Base-by-base conservation (phyloP, 1,140 invertebrate species). In the Drosophila pseudoananassae region DNA sequence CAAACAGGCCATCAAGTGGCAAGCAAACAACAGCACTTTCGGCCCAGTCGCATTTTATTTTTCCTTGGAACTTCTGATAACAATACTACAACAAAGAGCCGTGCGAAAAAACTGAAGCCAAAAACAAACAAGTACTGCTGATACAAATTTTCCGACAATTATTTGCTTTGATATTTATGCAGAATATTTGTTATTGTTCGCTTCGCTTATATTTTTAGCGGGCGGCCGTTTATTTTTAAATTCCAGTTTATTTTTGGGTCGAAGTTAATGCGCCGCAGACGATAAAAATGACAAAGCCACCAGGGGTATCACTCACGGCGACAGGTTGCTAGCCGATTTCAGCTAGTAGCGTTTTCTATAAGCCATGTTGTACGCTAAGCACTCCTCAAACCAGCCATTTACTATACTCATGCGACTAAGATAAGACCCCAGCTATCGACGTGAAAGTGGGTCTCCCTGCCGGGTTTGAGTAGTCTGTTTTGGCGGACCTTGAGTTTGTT, bases 51-150 rank as follows among this genome's bases (percentile, higher is more conserved):
- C 38, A 54, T 56, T 52, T 69, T 65, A 63, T 74, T 87, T 73
- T 84, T 87, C 81, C 63, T 53, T 43, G 78, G 68, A 84, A 84
- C 54, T 70, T 72, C 73, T 70, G 81, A 84, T 84, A 84, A 81
- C 49, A 53, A 5, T 12, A 17, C 10, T 43, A 25, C 40, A 2
- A 20, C 20, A 3, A 20, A 20, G 20, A 20, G 20, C 20, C 20
- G 20, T 20, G 20, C 20, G 20, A 20, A 52, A 72, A 76, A 47
- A 53, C 49, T 61, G 49, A 58, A 71, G 57, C n/a, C 14, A 12
- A 43, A 43, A 14, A 43, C 54, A 52, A 72, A 45, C 36, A 36
- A 47, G 8, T 47, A 31, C 25, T 20, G 53, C 64, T 71, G 59
- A 84, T 76, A 71, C 60, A 51, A 56, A 61, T 54, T 61, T 78